phyloP scores from a whole-genome alignment of 2,888 invertebrate species.

The Euplexia lucipara region DNA sequence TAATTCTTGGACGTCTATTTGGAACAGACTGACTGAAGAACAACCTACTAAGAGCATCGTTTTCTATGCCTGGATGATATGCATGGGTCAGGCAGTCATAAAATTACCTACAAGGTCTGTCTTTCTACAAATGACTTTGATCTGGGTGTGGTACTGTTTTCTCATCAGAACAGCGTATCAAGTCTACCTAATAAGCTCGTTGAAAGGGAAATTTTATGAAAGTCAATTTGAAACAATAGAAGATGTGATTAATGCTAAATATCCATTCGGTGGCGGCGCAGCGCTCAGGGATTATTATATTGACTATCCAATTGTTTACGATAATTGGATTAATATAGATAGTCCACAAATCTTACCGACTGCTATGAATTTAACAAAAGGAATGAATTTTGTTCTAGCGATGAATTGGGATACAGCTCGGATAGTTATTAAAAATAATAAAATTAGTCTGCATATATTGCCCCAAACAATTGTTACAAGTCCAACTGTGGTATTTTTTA shows the following conservation, averaged over 20 bases:
- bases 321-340: conserved; percentile 75
- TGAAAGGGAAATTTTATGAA: conserved; percentile 78
- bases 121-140: conserved; percentile 70
- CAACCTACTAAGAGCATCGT: conserved; percentile 67
- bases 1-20: conserved; percentile 62
- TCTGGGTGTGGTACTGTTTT: conserved; percentile 83
- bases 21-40: conserved; percentile 46
- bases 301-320: conserved; percentile 73
- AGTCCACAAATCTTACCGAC: conserved; percentile 68
- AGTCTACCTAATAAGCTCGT: conserved; percentile 78
- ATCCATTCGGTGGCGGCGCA: conserved; percentile 78
- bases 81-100: conserved; percentile 78
- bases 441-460: conserved; percentile 73
- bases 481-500: conserved; percentile 80
- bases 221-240: conserved; percentile 75
- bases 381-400: conserved; percentile 78
- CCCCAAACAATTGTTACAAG: conserved; percentile 71
- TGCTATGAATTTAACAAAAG: conserved; percentile 72
- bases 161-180: conserved; percentile 84
- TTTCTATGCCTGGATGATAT: conserved; percentile 80
- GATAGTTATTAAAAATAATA: conserved; percentile 66
- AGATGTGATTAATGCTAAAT: conserved; percentile 75
- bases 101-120: conserved; percentile 74
- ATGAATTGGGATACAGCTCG: conserved; percentile 75
- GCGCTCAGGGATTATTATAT: conserved; percentile 80